Conservation (phyloP, 2,797 vertebrate genomes). For the Esox lucius region DNA sequence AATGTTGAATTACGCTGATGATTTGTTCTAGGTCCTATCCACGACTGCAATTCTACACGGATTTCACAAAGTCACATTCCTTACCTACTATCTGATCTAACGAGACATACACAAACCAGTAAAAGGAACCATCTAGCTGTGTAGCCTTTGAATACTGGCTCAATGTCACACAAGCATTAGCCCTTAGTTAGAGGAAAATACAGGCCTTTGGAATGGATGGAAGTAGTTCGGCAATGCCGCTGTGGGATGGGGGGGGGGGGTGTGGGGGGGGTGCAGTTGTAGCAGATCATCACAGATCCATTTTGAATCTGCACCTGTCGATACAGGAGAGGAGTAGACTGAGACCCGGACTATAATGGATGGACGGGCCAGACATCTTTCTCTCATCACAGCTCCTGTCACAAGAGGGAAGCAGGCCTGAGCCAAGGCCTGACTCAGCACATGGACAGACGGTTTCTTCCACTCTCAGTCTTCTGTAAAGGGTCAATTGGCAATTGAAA, state of each 20-base stretch:
- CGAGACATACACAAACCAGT: not conserved
- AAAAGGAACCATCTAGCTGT: not conserved
- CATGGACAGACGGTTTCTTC: not conserved
- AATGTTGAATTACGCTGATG: not conserved
- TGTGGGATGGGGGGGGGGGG: not conserved
- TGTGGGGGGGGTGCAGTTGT: no score
- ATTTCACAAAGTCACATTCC: not conserved
- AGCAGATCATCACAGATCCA: constrained; percentile 22
- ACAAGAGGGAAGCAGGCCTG: constrained; percentile 6
- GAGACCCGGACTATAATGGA: constrained; percentile 22
- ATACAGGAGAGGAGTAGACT: constrained; percentile 25
- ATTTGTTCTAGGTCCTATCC: not conserved
- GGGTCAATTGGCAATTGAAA: not conserved
- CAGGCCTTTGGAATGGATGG: not conserved
- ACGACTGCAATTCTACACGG: not conserved
- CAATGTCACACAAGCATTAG: constrained; percentile 3
- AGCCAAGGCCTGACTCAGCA: constrained; percentile 30
- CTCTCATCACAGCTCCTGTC: constrained; percentile 1
- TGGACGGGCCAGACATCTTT: constrained; percentile 11
- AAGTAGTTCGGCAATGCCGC: not conserved
- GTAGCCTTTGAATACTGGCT: not conserved
- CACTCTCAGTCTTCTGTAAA: not conserved
- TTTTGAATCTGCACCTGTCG: constrained; percentile 47
- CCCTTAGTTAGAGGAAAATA: not conserved
- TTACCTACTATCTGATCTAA: not conserved